Base-by-base conservation (phyloP, 2,888 invertebrate genomes). In the Capitulum mitella region DNA sequence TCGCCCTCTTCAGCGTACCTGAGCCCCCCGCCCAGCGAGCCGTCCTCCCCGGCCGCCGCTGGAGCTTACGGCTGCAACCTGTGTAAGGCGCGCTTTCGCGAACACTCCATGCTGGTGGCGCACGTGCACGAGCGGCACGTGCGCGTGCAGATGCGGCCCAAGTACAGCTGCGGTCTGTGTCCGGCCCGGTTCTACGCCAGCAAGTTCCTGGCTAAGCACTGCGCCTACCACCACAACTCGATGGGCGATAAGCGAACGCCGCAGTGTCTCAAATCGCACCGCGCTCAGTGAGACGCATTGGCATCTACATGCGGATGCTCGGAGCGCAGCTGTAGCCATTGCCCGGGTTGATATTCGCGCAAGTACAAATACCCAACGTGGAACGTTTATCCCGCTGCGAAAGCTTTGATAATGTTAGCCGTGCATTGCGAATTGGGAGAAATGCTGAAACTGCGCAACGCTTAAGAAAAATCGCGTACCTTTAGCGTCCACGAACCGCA, bases 101-200 rank as follows among this genome's bases (percentile, higher is more conserved):
- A 40, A 12, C 75, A 46, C 46, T n/a, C 5, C 3, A 22, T 26
- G 75, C 75, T 75, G 29, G 75, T 75, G 43, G 26, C 43, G 43
- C 75, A 75, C 75, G 75, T 29, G 29, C 75, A 75, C 75, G 75
- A 75, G n/a, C 43, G 46, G 10, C 75, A 75, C 29, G 29, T 75
- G 75, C 75, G 75, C 16, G 46, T 75, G n/a, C 75, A 75, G 43
- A 46, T 75, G 40, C 22, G 75, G 29, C 75, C 75, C 75, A 75
- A 75, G 40, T 75, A 75, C 75, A 40, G 75, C 75, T 75, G 75
- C 46, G 75, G 43, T 19, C 75, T 75, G 46, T 75, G 75, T 26
- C 75, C 75, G 43, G 75, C 75, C 8, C 40, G 75, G 14, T 75
- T 75, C 46, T 75, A 75, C 46, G 75, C 75, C 43, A 75, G 75